Evolutionary conservation across 1,140 invertebrate species (phyloP), one percentile per base, ranked within the genome.

Genomic region (Oryctes rhinoceros): DNA sequence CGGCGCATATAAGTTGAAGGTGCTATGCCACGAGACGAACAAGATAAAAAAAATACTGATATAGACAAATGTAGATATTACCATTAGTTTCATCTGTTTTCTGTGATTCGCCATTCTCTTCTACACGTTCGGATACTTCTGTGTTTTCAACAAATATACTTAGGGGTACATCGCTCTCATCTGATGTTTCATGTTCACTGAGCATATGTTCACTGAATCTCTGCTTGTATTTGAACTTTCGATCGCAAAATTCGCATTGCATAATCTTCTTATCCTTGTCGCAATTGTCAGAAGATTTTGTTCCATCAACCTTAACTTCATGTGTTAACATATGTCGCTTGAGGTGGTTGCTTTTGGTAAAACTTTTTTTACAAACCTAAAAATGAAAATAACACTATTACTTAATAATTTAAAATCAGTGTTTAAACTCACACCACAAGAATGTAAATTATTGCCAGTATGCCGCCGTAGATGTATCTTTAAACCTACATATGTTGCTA

Each of bases 171-270:
- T 85, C 83, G 35, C 80, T 83, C 53, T 85, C 83, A 49, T 87
- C 87, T 0, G 83, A 85, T 79, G 87, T 85, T 7, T 85, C 85
- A 81, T 88, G 87, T 82, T 88, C 87, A 4, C 78, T 82, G 75
- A 85, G 84, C 84, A 88, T 86, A 62, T 88, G 87, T 81, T 88
- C 86, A 39, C 82, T 81, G 79, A 87, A 88, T 80, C 86, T 87
- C 79, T 87, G 87, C 78, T 81, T 84, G 79, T 88, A 88, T 78
- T 87, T 87, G 80, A 88, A 88, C 82, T 86, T 87, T 71, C 87
- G 79, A 84, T 88, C 86, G 78, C 87, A 88, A 80, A 87, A 88
- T 82, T 88, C 87, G 82, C 87, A 88, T 81, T 86, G 82, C 83
- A 87, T 84, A 20, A 84, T 79, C 37, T 84, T 79, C 37, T 84